These are phyloP conservation scores for Aricia artaxerxes DNA, from an alignment of 2,888 invertebrate species.

Conservation along the genomic window DNA sequence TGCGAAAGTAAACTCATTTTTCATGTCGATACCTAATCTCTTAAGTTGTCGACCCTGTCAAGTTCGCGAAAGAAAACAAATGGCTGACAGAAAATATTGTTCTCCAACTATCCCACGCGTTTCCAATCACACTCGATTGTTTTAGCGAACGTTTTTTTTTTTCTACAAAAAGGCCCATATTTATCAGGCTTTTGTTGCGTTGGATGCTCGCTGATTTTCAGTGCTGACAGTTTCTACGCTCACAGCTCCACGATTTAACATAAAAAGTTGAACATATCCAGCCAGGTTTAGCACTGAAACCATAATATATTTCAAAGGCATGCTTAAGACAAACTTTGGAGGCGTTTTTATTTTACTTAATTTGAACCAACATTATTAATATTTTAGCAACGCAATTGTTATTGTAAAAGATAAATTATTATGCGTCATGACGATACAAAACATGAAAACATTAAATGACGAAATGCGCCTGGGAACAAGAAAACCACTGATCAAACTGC, in stretches of 20 bases:
- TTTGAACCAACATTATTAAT: neutral
- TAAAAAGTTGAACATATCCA: too few relatives aligned
- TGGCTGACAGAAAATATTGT: slow-evolving; percentile 9
- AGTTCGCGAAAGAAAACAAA: slow-evolving; percentile 10
- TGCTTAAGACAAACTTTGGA: too few relatives aligned
- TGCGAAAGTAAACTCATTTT: slow-evolving; percentile 50
- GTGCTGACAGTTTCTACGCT: too few relatives aligned
- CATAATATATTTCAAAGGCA: too few relatives aligned
- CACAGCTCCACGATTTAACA: too few relatives aligned
- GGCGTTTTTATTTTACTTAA: neutral
- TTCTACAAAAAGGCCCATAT: neutral
- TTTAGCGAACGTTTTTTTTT: neutral
- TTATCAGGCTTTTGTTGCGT: neutral
- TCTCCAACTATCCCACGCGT: slow-evolving; percentile 18
- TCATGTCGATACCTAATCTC: slow-evolving; percentile 54
- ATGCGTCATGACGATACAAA: neutral
- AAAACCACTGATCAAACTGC: neutral
- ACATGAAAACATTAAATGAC: neutral
- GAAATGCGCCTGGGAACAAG: neutral
- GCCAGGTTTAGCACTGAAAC: too few relatives aligned
- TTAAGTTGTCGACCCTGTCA: slow-evolving; percentile 43
- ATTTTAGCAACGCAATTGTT: too few relatives aligned
- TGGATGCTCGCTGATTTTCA: too few relatives aligned
- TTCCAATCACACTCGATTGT: neutral
- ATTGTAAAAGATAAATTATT: neutral